A percentile compares a stretch with the other conserved stretches of the same genome.
Conservation (phyloP, 92 coral and sea anemone species). For the Zoanthus sociatus region DNA sequence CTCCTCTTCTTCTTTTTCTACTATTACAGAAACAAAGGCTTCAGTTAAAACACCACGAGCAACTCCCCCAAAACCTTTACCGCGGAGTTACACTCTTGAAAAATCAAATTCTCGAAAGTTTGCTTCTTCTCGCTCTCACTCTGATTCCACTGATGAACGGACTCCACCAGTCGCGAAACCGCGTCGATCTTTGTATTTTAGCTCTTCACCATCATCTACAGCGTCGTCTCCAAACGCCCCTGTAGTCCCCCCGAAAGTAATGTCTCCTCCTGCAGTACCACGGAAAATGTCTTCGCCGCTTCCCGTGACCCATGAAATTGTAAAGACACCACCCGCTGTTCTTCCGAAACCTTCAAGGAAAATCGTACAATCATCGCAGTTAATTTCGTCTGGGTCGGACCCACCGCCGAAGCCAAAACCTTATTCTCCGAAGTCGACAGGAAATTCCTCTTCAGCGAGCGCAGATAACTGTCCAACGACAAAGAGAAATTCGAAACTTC, state of each 20-base stretch:
- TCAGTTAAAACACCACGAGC: not conserved
- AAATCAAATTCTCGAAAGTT: not conserved
- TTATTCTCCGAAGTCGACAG: slow-evolving; percentile 35
- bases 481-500: slow-evolving; percentile 15
- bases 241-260: not conserved
- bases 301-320: not conserved
- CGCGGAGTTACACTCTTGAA: slow-evolving; percentile 25
- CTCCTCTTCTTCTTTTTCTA: not conserved
- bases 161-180: slow-evolving; percentile 35
- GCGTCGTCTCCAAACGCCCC: not conserved
- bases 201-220: slow-evolving; percentile 1
- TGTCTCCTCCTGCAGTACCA: slow-evolving; percentile 1
- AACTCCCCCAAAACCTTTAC: slow-evolving; percentile 39
- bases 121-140: slow-evolving; percentile 1
- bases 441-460: not conserved
- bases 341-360: slow-evolving; percentile 33
- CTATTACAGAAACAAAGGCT: slow-evolving; percentile 13
- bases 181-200: slow-evolving; percentile 33
- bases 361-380: not conserved
- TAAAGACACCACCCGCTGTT: not conserved
- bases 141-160: slow-evolving; percentile 34
- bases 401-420: slow-evolving; percentile 34
- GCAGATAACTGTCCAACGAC: slow-evolving; percentile 12
- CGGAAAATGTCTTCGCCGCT: slow-evolving; percentile 10
- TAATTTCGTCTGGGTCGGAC: not conserved